Conservation (phyloP, 2,888 invertebrate genomes). For the Physocephala rufipes region DNA sequence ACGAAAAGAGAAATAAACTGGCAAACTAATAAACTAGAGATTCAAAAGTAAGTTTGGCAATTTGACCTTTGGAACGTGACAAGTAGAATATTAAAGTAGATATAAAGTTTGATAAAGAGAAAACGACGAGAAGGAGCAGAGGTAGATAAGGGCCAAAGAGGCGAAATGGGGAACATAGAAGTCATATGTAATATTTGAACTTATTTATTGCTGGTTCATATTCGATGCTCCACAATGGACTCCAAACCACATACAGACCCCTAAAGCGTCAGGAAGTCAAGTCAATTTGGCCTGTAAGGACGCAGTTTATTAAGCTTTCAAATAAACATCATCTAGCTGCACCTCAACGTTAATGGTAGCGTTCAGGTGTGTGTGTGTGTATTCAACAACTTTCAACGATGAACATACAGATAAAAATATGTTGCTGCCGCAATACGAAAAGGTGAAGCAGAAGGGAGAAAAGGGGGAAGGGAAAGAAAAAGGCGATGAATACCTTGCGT, state of each 20-base stretch:
- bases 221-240: neutral
- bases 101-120: neutral
- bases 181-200: no score
- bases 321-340: slow-evolving; percentile 36
- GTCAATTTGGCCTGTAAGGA: slow-evolving; percentile 22
- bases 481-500: neutral
- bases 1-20: neutral
- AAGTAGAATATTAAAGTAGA: neutral
- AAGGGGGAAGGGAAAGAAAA: neutral
- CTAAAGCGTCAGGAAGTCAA: neutral
- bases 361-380: no score
- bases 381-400: no score
- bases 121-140: neutral
- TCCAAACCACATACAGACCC: neutral
- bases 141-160: no score
- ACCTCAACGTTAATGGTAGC: no score
- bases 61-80: no score
- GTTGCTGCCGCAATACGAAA: no score
- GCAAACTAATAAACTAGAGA: neutral
- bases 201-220: neutral
- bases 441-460: slow-evolving; percentile 19
- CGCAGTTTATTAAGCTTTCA: slow-evolving; percentile 27
- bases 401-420: slow-evolving; percentile 43
- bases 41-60: no score
- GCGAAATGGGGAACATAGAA: slow-evolving; percentile 1